Evolutionary conservation across 2,113 vertebrate genomes (phyloP), one percentile per base, ranked within the genome.

Genomic region (Aegypius monachus): DNA sequence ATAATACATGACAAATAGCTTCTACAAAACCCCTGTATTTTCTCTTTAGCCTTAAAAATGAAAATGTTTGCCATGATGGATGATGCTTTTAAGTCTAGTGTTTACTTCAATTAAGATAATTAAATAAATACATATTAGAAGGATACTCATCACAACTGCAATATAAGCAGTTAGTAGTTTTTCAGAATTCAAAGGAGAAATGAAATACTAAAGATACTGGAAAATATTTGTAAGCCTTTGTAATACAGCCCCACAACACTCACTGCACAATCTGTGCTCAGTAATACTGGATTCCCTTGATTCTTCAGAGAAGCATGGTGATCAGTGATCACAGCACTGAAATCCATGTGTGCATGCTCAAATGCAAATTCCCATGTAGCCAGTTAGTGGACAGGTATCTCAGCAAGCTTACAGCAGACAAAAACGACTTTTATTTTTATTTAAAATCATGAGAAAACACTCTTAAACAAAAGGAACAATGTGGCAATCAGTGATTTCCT

Each of bases 271-370:
- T 25, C n/a, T 45, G 8, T 63, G 71, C 53, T 58, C 14, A 11
- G 10, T n/a, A 31, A 31, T 9, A 16, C 7, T 1, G 1, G 5
- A 32, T 84, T 72, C 16, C 42, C 13, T 18, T 40, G 42, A 20
- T 34, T 61, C 36, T 61, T 72, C 20, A 10, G 52, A 63, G 38
- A 4, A 47, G 31, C 31, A 7, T 34, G 53, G 19, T 47, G 36
- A 36, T 52, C 23, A 9, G 26, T 9, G 12, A 68, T 68, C 26
- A 2, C 47, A 67, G 52, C 8, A 6, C 40, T 16, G 62, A 38
- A 70, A 66, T 62, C 12, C 5, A 0, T 0, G 0, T 36, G n/a
- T 3, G 8, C 45, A 6, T 29, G 63, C 56, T 58, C 18, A 21
- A 27, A 19, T 55, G 75, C 32, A 11, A n/a, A 71, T 53, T 81